These are phyloP conservation scores for Crossocerus cetratus DNA, from an alignment of 2,888 invertebrate genomes.

Conservation along the genomic window DNA sequence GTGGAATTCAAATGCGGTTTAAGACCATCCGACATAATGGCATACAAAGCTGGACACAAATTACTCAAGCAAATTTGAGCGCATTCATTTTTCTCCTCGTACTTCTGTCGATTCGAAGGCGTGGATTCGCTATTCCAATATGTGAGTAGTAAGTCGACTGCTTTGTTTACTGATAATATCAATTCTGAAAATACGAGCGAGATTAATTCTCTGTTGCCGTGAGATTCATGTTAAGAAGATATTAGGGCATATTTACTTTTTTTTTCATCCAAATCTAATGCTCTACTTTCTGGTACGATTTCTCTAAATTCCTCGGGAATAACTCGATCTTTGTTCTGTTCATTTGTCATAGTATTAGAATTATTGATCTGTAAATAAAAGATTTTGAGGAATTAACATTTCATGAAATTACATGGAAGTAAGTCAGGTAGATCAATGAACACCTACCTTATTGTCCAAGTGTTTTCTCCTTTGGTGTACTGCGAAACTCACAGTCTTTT, in stretches of 20 bases:
- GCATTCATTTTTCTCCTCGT: conserved; percentile 81
- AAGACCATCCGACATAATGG: conserved; percentile 90
- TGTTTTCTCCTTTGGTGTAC: conserved; percentile 78
- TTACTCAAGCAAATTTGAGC: conserved; percentile 86
- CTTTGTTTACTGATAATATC: conserved; percentile 85
- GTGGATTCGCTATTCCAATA: conserved; percentile 82
- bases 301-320: conserved; percentile 60
- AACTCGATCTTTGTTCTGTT: conserved; percentile 52
- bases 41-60: conserved; percentile 90
- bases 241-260: conserved; percentile 52
- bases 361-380: conserved; percentile 50
- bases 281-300: conserved; percentile 75
- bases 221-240: not conserved
- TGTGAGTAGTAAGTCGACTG: conserved; percentile 86
- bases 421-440: not conserved
- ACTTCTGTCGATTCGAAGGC: conserved; percentile 75
- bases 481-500: conserved; percentile 89
- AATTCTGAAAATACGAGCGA: conserved; percentile 79
- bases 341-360: conserved; percentile 40
- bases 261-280: conserved; percentile 81
- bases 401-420: not conserved
- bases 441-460: conserved; percentile 77
- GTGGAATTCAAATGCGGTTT: conserved; percentile 89
- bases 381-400: not conserved
- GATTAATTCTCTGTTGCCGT: conserved; percentile 1